Evolutionary conservation across 2,888 invertebrate species (phyloP).

Genomic region (Spisula subtruncata): DNA sequence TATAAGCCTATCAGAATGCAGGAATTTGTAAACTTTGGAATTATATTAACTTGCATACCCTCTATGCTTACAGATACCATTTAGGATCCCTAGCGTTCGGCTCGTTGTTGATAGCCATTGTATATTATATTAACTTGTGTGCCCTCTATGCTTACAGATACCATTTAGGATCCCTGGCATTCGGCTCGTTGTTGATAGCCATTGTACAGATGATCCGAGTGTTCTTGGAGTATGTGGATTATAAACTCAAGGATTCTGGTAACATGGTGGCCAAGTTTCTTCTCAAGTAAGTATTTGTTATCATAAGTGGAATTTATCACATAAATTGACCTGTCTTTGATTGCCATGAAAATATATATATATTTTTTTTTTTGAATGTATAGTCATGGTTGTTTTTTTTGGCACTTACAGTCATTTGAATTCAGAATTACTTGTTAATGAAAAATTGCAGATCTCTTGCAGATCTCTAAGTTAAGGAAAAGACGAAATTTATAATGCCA

Average conservation of each 20-base stretch:
- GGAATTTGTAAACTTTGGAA: too few relatives aligned
- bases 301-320: too few relatives aligned
- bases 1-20: too few relatives aligned
- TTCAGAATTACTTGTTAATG: too few relatives aligned
- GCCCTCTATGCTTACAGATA: slow-evolving; percentile 89
- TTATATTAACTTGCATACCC: background rate
- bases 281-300: slow-evolving; percentile 83
- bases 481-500: too few relatives aligned
- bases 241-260: slow-evolving; percentile 93
- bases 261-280: slow-evolving; percentile 88
- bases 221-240: slow-evolving; percentile 94
- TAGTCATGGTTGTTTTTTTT: too few relatives aligned
- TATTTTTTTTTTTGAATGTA: too few relatives aligned
- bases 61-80: slow-evolving; percentile 91
- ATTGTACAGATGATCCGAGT: slow-evolving; percentile 95
- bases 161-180: slow-evolving; percentile 96
- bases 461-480: too few relatives aligned
- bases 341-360: too few relatives aligned
- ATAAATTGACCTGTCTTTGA: too few relatives aligned
- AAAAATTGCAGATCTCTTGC: too few relatives aligned
- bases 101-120: slow-evolving; percentile 95
- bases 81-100: slow-evolving; percentile 97
- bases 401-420: too few relatives aligned
- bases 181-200: slow-evolving; percentile 96
- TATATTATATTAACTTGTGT: slow-evolving; percentile 85